A percentile compares a stretch with the other conserved stretches of the same genome.
These are phyloP conservation scores for Lepus oiostolus DNA, from an alignment of 2,797 vertebrate species.

Conservation along the genomic window DNA sequence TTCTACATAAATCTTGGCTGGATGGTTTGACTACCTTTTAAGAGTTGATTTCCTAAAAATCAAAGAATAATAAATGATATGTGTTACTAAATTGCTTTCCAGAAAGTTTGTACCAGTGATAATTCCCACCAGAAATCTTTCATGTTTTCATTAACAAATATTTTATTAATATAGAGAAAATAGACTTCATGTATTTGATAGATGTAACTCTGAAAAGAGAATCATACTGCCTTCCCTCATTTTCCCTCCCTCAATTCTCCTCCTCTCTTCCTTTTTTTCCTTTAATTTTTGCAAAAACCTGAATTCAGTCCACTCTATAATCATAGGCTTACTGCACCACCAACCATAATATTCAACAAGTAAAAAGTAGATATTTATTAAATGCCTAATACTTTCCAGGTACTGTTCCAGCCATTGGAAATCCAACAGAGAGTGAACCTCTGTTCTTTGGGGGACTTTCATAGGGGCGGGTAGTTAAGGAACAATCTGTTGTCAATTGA, in stretches of 20 bases:
- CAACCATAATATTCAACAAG: too few relatives aligned
- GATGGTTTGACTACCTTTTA: neutral
- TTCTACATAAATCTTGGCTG: neutral
- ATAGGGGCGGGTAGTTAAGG: neutral
- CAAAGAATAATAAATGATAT: neutral
- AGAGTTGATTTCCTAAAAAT: neutral
- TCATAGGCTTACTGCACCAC: too few relatives aligned
- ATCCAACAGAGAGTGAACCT: neutral
- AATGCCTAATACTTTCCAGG: neutral
- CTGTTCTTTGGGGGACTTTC: neutral
- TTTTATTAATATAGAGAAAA: too few relatives aligned
- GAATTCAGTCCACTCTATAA: too few relatives aligned
- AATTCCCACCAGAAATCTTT: neutral
- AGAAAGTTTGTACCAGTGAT: neutral
- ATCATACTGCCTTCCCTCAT: too few relatives aligned
- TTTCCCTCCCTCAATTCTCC: too few relatives aligned
- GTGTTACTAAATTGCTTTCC: constrained; percentile 7
- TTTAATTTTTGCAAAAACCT: too few relatives aligned
- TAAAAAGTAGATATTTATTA: neutral
- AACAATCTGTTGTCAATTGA: neutral
- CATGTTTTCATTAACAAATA: constrained; percentile 23
- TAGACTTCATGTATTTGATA: too few relatives aligned
- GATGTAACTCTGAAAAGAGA: too few relatives aligned
- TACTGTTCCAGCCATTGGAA: neutral
- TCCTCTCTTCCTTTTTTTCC: too few relatives aligned